phyloP scores from a whole-genome alignment of 2,888 invertebrate genomes.

The Polylopha cassiicola region DNA sequence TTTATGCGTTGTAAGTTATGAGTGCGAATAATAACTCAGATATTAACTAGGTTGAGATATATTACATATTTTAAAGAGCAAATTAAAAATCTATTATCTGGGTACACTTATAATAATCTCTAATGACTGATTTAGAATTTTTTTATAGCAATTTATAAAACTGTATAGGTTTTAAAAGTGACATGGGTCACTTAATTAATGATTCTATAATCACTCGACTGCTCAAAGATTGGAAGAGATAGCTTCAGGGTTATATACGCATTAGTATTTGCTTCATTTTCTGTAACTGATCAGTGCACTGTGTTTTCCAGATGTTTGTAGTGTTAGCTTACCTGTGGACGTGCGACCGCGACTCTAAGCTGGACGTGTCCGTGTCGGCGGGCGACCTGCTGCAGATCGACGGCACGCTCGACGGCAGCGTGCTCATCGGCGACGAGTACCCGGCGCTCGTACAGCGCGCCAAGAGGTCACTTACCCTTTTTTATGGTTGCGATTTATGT shows the following conservation, averaged over 20 bases:
- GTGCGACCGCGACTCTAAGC: constrained; percentile 51
- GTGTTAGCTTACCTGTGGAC: constrained; percentile 65
- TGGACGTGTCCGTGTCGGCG: constrained; percentile 69
- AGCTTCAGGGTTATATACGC: no score
- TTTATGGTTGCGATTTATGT: no score
- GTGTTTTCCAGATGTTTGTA: constrained; percentile 47
- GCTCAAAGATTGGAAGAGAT: no score
- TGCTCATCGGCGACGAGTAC: constrained; percentile 65
- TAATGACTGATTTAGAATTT: no score
- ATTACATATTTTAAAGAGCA: no score
- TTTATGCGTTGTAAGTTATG: constrained; percentile 78
- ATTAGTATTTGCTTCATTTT: no score
- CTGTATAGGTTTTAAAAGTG: no score
- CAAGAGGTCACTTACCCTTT: constrained; percentile 53
- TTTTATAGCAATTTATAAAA: no score
- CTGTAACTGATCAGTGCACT: no score
- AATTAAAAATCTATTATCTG: neutral
- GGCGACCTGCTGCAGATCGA: constrained; percentile 70
- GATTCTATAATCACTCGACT: no score
- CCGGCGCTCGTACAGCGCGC: constrained; percentile 42
- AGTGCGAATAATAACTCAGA: neutral
- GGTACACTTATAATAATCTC: neutral
- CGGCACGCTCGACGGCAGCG: constrained; percentile 70
- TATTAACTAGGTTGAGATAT: no score
- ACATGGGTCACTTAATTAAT: no score